phyloP scores from a whole-genome alignment of 2,797 vertebrate genomes.

The Cossypha dichroa region DNA sequence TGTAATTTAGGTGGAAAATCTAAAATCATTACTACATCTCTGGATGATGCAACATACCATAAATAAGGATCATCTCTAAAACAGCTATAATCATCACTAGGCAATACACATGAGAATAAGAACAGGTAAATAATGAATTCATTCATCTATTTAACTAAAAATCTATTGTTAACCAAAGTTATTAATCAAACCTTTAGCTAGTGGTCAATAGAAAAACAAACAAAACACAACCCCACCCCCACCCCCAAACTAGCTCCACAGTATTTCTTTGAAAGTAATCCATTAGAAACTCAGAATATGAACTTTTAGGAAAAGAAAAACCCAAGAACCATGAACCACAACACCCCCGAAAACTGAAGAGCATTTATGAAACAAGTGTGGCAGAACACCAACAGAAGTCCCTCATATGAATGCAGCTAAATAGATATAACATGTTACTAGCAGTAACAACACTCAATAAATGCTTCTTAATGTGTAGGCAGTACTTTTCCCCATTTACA shows the following conservation, averaged over 20 bases:
- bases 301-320: constrained; percentile 35
- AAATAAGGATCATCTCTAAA: constrained; percentile 77
- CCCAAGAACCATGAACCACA: background rate
- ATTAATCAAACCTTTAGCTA: constrained; percentile 76
- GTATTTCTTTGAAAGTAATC: constrained; percentile 49
- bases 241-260: background rate
- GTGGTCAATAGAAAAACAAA: constrained; percentile 65
- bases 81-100: constrained; percentile 75
- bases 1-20: constrained; percentile 82
- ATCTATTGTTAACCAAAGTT: constrained; percentile 74
- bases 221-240: background rate
- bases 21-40: constrained; percentile 82
- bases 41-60: constrained; percentile 75
- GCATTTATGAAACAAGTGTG: constrained; percentile 15
- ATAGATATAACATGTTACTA: background rate
- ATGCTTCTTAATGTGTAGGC: background rate
- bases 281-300: constrained; percentile 47
- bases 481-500: background rate
- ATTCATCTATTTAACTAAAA: constrained; percentile 76
- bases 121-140: constrained; percentile 79
- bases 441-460: constrained; percentile 2
- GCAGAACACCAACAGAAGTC: constrained; percentile 15
- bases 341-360: background rate
- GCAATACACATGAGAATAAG: constrained; percentile 61
- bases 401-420: constrained; percentile 34